phyloP scores from a whole-genome alignment of 2,888 invertebrate species.

The Sphaerophoria rueppellii region DNA sequence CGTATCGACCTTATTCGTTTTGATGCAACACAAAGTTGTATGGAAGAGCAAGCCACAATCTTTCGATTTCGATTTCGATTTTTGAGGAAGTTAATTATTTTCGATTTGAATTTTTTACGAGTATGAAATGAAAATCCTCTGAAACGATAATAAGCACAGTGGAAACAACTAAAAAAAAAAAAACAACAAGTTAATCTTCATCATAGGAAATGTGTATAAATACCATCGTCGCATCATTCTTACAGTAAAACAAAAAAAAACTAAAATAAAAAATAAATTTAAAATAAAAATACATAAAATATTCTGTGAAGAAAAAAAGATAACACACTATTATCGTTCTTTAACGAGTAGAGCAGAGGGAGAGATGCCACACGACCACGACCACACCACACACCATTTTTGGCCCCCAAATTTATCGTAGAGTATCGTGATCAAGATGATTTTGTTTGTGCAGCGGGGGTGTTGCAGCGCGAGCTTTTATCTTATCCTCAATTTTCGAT shows the following conservation, averaged over 20 bases:
- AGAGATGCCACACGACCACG: conserved; percentile 63
- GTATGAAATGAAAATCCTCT: conserved; percentile 76
- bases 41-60: conserved; percentile 58
- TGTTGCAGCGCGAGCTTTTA: conserved; percentile 57
- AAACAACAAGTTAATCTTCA: conserved; percentile 63
- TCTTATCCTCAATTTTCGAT: conserved; percentile 43
- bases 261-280: conserved; percentile 51
- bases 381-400: conserved; percentile 45
- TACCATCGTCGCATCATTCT: conserved; percentile 30
- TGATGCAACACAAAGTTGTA: conserved; percentile 66
- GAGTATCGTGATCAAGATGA: conserved; percentile 58
- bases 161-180: conserved; percentile 76
- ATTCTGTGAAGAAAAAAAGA: conserved; percentile 68
- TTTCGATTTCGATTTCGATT: conserved; percentile 55
- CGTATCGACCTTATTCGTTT: conserved; percentile 67
- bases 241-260: conserved; percentile 37
- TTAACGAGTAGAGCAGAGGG: conserved; percentile 58
- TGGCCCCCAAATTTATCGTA: conserved; percentile 53
- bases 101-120: conserved; percentile 34
- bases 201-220: conserved; percentile 45
- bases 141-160: conserved; percentile 81
- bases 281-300: conserved; percentile 54
- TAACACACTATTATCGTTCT: conserved; percentile 61
- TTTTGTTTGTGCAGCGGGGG: conserved; percentile 57
- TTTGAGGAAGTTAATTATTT: conserved; percentile 23